Percentiles rank a stretch among this genome's conserved stretches.
Evolutionary conservation across 1,140 invertebrate species (phyloP).

Genomic region (Myzus persicae): DNA sequence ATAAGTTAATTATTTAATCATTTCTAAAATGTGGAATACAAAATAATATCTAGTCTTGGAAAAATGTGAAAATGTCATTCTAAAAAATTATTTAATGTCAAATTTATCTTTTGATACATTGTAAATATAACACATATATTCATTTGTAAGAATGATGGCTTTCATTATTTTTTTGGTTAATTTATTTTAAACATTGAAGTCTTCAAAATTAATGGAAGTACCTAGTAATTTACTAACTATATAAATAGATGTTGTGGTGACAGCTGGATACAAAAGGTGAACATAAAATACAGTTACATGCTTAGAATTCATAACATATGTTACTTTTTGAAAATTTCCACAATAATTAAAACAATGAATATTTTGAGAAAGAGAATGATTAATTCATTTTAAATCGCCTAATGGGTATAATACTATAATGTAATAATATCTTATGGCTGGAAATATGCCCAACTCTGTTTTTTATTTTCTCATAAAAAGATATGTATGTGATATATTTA

Average conservation of each 20-base stretch:
- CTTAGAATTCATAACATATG: neutral
- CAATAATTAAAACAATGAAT: no score
- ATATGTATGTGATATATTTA: no score
- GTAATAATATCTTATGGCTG: no score
- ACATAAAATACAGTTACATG: neutral
- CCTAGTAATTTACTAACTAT: neutral
- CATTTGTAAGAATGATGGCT: neutral
- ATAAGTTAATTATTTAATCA: no score
- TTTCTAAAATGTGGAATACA: neutral
- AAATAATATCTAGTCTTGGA: neutral
- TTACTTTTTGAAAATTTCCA: no score
- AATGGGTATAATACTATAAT: no score
- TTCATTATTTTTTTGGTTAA: neutral
- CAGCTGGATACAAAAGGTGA: neutral
- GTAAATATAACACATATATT: neutral
- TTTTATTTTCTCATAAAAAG: no score
- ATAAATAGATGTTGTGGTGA: neutral
- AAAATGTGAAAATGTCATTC: neutral
- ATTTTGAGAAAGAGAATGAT: no score
- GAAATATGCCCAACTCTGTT: no score
- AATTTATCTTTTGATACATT: conserved; percentile 19
- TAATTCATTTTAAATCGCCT: no score
- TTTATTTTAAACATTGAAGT: neutral
- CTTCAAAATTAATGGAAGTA: neutral
- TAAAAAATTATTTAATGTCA: neutral